Conservation (phyloP, 2,888 invertebrate genomes). For the Spodoptera littoralis region DNA sequence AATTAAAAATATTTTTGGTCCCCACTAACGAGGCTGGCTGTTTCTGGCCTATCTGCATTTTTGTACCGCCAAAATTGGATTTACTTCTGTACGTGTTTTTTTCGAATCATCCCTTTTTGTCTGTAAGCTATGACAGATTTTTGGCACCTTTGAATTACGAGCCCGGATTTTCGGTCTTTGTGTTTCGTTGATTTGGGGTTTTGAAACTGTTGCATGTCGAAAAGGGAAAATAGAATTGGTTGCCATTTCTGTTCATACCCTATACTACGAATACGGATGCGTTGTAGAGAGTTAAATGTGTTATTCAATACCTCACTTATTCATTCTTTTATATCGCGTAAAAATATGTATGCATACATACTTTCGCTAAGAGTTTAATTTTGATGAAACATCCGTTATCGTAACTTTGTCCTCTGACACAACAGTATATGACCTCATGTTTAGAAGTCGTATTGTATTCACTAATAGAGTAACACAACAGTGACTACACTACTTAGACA, state of each 20-base stretch:
- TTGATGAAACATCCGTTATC: too few relatives aligned
- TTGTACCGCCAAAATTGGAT: constrained; percentile 64
- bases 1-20: constrained; percentile 74
- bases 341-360: too few relatives aligned
- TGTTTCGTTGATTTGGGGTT: constrained; percentile 28
- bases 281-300: too few relatives aligned
- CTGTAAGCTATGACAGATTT: constrained; percentile 39
- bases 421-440: too few relatives aligned
- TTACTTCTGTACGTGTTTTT: constrained; percentile 60
- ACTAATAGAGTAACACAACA: too few relatives aligned
- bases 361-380: too few relatives aligned
- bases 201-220: constrained; percentile 2
- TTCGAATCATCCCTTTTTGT: constrained; percentile 51
- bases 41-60: constrained; percentile 64
- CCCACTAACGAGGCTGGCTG: constrained; percentile 62
- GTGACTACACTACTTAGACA: neutral
- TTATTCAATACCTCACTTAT: too few relatives aligned
- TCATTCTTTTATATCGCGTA: too few relatives aligned
- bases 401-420: too few relatives aligned
- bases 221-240: neutral
- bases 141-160: constrained; percentile 27
- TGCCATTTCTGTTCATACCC: too few relatives aligned
- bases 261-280: too few relatives aligned
- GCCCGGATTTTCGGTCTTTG: neutral
- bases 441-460: too few relatives aligned